phyloP scores from a whole-genome alignment of 2,888 invertebrate genomes.

The Acleris laterana region DNA sequence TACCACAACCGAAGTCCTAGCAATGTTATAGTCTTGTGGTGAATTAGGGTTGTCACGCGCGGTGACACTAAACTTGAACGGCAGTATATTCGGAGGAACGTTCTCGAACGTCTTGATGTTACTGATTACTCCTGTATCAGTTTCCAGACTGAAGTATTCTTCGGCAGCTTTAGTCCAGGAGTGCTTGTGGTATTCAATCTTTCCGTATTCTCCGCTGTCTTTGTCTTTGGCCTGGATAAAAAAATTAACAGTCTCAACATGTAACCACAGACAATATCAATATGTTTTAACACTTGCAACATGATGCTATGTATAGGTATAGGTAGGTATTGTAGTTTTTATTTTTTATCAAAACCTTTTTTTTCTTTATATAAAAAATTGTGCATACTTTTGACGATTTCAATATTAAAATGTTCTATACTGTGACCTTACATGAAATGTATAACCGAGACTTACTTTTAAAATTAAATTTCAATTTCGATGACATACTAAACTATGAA shows the following conservation, averaged over 20 bases:
- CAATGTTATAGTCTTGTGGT: constrained; percentile 85
- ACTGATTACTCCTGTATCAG: constrained; percentile 89
- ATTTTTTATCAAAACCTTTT: too few species aligned
- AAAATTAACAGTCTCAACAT: neutral
- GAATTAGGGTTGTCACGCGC: constrained; percentile 90
- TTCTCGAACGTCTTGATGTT: constrained; percentile 90
- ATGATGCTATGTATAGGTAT: too few species aligned
- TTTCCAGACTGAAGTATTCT: constrained; percentile 89
- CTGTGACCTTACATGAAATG: too few species aligned
- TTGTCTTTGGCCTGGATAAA: constrained; percentile 89
- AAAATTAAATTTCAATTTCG: too few species aligned
- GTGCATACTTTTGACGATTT: too few species aligned
- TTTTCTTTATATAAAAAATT: too few species aligned
- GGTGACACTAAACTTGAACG: constrained; percentile 89
- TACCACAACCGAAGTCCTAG: constrained; percentile 87
- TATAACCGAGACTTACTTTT: too few species aligned
- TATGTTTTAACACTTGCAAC: too few species aligned
- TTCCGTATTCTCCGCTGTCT: constrained; percentile 93
- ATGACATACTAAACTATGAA: too few species aligned
- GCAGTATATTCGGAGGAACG: constrained; percentile 85
- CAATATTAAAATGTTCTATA: too few species aligned
- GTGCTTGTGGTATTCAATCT: constrained; percentile 87
- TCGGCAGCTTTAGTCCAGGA: constrained; percentile 78
- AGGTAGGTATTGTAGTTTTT: too few species aligned
- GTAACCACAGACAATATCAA: too few species aligned